These are phyloP conservation scores for Muschampia plurimacula DNA, from an alignment of 2,888 invertebrate species.

Conservation along the genomic window DNA sequence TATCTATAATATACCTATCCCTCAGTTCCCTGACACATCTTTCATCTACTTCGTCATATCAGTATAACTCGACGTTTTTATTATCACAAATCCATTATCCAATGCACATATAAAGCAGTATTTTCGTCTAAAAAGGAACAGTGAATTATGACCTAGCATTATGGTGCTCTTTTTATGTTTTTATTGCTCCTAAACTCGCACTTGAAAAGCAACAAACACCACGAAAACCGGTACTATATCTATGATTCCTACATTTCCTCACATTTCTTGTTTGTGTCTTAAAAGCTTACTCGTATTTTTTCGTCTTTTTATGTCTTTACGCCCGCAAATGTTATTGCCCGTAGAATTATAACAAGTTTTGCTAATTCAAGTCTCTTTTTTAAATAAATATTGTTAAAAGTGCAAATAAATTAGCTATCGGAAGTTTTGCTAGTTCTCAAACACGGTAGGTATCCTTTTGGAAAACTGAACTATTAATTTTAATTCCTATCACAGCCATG, in stretches of 20 bases:
- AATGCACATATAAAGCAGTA: slow-evolving; percentile 58
- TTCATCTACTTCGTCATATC: not conserved
- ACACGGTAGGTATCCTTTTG: no score
- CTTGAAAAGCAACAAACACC: slow-evolving; percentile 52
- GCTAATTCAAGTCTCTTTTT: no score
- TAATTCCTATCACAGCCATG: no score
- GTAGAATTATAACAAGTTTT: slow-evolving; percentile 30
- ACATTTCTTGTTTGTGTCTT: slow-evolving; percentile 28
- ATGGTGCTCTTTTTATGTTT: slow-evolving; percentile 74
- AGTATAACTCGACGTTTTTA: slow-evolving; percentile 13
- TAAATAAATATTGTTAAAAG: no score
- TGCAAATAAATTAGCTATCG: no score
- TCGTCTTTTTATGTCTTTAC: slow-evolving; percentile 44
- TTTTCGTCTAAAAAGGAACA: slow-evolving; percentile 62
- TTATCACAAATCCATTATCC: slow-evolving; percentile 72
- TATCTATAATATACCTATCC: no score
- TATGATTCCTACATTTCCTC: slow-evolving; percentile 16
- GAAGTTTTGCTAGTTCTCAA: no score
- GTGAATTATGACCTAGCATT: slow-evolving; percentile 75
- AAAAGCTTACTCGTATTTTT: slow-evolving; percentile 26
- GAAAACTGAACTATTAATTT: no score
- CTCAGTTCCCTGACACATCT: not conserved
- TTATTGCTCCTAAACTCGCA: slow-evolving; percentile 72
- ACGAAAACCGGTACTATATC: slow-evolving; percentile 7
- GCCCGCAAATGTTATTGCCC: slow-evolving; percentile 38